Conservation (phyloP, 1,140 invertebrate genomes). For the Sarcophaga bullata region DNA sequence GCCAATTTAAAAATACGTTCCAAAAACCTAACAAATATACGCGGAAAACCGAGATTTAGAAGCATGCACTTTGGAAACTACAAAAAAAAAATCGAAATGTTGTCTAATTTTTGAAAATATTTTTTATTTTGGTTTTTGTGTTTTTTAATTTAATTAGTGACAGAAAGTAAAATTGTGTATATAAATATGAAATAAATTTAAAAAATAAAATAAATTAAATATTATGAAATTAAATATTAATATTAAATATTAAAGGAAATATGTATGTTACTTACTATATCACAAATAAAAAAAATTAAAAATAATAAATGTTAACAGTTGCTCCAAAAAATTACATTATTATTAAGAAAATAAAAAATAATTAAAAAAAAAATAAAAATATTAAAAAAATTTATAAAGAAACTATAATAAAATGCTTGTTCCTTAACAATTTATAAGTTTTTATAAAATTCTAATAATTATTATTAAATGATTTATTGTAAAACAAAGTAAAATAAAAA, state of each 20-base stretch:
- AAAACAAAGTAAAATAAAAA: too few species aligned
- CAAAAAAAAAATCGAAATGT: slow-evolving; percentile 26
- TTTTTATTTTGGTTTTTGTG: not conserved
- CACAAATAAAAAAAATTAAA: not conserved
- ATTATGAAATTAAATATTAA: slow-evolving; percentile 4
- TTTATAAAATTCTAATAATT: slow-evolving; percentile 11
- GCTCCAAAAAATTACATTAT: slow-evolving; percentile 53
- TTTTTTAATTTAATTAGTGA: not conserved
- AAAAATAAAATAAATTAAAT: slow-evolving; percentile 7
- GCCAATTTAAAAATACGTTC: not conserved
- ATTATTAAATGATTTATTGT: not conserved
- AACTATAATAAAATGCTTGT: slow-evolving; percentile 3
- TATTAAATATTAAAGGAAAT: too few species aligned
- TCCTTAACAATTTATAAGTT: slow-evolving; percentile 13
- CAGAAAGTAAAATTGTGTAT: slow-evolving; percentile 25
- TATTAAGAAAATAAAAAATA: not conserved
- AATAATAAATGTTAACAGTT: slow-evolving; percentile 54
- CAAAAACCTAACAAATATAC: not conserved
- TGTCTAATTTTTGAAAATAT: not conserved
- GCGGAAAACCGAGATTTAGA: too few species aligned
- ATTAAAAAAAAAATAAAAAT: slow-evolving; percentile 31
- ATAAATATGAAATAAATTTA: slow-evolving; percentile 36
- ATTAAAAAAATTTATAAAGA: not conserved
- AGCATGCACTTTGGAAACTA: too few species aligned
- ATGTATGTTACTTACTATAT: not conserved